Base-by-base conservation (phyloP, 2,888 invertebrate genomes). In the Antitype chi region DNA sequence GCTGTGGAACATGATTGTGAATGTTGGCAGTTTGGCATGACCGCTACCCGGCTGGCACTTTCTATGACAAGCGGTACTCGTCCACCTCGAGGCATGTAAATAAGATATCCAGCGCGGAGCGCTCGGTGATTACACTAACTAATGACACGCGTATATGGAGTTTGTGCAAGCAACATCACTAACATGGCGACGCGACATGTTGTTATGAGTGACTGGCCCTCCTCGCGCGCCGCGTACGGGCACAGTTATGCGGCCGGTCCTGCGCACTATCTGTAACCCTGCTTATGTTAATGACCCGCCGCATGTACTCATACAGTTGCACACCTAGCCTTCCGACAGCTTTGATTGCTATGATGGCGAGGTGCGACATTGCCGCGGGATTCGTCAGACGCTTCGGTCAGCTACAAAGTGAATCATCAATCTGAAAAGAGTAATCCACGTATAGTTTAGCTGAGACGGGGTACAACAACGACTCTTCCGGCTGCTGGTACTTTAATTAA, bases 401-500 rank as follows among this genome's bases (percentile, higher is more conserved):
- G 72, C 59, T 76, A 66, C 67, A 70, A 79, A 90, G 85, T 90
- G 89, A 90, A 73, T 88, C 89, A 89, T 90, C 83, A 85, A 71
- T 70, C 72, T 84, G 84, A 74, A 76, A 81, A 80, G 85, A 81
- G 74, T 81, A 77, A 80, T 77, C 82, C 80, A 71, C 85, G 82
- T 84, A 75, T 71, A 81, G 74, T 77, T 74, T 69, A 71, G 69
- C 69, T 43, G 67, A 68, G 74, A 71, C 82, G 70, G 70, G 80
- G 82, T 77, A 82, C 87, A 73, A 77, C 81, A 78, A 66, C 85
- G 72, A 84, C 75, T 92, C 94, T 95, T 95, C 95, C 95, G 94
- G 93, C 94, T 94, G 91, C 91, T 91, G 91, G 91, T 93, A 94
- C 95, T 96, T 95, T 95, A 96, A 96, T 95, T 95, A 95, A 95